Evolutionary conservation across 2,113 vertebrate genomes (phyloP).

Genomic region (Thymallus thymallus): DNA sequence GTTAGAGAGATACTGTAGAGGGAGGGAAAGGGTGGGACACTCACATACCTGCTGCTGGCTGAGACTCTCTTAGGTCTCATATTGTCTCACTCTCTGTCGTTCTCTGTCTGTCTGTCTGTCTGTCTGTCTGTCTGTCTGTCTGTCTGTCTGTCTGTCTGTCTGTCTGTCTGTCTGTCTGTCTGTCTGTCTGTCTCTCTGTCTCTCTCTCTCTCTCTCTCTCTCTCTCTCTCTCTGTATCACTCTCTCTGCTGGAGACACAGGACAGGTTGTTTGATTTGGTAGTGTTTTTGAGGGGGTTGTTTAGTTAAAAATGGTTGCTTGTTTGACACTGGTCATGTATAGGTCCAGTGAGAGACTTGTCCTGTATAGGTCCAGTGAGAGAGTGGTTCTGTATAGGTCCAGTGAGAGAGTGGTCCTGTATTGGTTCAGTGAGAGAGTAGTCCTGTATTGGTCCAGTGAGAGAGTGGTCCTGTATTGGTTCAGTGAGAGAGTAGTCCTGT

Average conservation of each 20-base stretch:
- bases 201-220: constrained; percentile 4
- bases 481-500: too few species aligned
- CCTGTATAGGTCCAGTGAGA: not conserved
- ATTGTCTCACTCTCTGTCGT: too few species aligned
- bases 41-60: not conserved
- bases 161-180: not conserved
- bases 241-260: not conserved
- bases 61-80: not conserved
- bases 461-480: too few species aligned
- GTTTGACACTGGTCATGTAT: constrained; percentile 22
- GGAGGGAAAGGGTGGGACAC: not conserved
- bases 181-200: too few species aligned
- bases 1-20: constrained; percentile 33
- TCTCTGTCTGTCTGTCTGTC: too few species aligned
- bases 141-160: too few species aligned
- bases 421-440: too few species aligned
- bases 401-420: too few species aligned
- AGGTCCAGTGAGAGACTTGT: constrained; percentile 26
- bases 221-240: not conserved
- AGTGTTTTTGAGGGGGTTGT: constrained; percentile 21
- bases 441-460: too few species aligned
- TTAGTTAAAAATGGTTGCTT: constrained; percentile 46
- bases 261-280: constrained; percentile 6
- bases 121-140: too few species aligned
- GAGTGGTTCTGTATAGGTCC: too few species aligned